A percentile compares a stretch with the other conserved stretches of the same genome.
These are phyloP conservation scores for Rhyacichthys aspro DNA, from an alignment of 2,797 vertebrate species.

Conservation along the genomic window DNA sequence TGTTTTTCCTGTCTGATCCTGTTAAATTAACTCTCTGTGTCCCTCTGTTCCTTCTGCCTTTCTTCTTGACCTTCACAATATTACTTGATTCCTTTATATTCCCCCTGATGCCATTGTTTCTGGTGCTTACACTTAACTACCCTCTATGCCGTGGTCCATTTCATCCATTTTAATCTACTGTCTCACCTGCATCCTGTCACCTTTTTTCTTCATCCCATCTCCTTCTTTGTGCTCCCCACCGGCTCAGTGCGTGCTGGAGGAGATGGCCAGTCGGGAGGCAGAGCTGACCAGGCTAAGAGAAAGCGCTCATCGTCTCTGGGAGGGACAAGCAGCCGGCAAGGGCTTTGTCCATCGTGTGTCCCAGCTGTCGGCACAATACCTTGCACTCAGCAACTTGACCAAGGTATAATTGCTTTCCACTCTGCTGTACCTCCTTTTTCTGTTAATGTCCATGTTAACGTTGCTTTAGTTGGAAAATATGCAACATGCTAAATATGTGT, in stretches of 20 bases:
- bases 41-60: slow-evolving; percentile 15
- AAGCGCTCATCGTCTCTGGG: slow-evolving; percentile 94
- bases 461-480: slow-evolving; percentile 29
- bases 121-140: slow-evolving; percentile 34
- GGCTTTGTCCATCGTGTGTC: slow-evolving; percentile 97
- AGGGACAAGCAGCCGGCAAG: slow-evolving; percentile 94
- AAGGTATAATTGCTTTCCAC: slow-evolving; percentile 82
- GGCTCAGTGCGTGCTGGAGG: slow-evolving; percentile 93
- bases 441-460: not conserved
- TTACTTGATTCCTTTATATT: slow-evolving; percentile 35
- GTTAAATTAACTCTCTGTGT: slow-evolving; percentile 38
- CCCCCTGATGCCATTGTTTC: slow-evolving; percentile 15
- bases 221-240: slow-evolving; percentile 27
- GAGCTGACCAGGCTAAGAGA: slow-evolving; percentile 93
- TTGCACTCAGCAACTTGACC: slow-evolving; percentile 95
- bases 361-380: slow-evolving; percentile 94
- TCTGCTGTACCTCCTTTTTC: not conserved
- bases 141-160: slow-evolving; percentile 28
- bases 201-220: slow-evolving; percentile 27
- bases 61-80: slow-evolving; percentile 18
- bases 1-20: slow-evolving; percentile 35
- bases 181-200: slow-evolving; percentile 18
- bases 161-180: slow-evolving; percentile 25
- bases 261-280: slow-evolving; percentile 89
- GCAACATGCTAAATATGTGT: slow-evolving; percentile 2